Evolutionary conservation across 2,888 invertebrate genomes (phyloP).

Genomic region (Parnassius mnemosyne): DNA sequence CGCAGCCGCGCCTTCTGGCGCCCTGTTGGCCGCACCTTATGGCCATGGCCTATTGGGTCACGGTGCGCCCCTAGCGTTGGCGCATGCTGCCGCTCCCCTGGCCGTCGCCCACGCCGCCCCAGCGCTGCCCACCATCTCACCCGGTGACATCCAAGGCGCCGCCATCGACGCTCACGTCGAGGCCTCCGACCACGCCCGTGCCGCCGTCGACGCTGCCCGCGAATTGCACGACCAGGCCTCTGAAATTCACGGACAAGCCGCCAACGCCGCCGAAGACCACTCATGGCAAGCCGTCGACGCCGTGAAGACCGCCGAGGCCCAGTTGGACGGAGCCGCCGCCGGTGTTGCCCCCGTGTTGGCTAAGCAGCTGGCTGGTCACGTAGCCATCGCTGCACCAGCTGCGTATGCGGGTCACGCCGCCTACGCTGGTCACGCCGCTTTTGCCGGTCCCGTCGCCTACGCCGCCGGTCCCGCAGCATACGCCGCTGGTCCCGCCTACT

Average conservation of each 20-base stretch:
- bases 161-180: slow-evolving; percentile 73
- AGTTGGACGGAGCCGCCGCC: slow-evolving; percentile 71
- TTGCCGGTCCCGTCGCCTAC: slow-evolving; percentile 34
- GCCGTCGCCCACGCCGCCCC: slow-evolving; percentile 48
- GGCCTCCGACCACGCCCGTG: slow-evolving; percentile 70
- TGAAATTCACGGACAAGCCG: slow-evolving; percentile 67
- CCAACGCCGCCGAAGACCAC: slow-evolving; percentile 75
- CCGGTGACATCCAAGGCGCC: slow-evolving; percentile 68
- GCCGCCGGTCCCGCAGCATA: slow-evolving; percentile 19
- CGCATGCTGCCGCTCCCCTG: slow-evolving; percentile 40
- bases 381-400: slow-evolving; percentile 39
- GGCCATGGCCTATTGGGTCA: slow-evolving; percentile 39
- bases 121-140: slow-evolving; percentile 67
- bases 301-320: slow-evolving; percentile 68
- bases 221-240: slow-evolving; percentile 72
- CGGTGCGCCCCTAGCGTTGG: slow-evolving; percentile 29
- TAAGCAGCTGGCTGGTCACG: slow-evolving; percentile 68
- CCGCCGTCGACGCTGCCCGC: slow-evolving; percentile 65
- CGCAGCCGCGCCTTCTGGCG: slow-evolving; percentile 68
- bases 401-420: slow-evolving; percentile 35
- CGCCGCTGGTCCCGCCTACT: slow-evolving; percentile 22
- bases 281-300: slow-evolving; percentile 73
- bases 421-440: slow-evolving; percentile 35
- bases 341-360: slow-evolving; percentile 70
- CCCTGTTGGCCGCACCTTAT: slow-evolving; percentile 59